A percentile compares a stretch with the other conserved stretches of the same genome.
Conservation (phyloP, 2,797 vertebrate species). For the Phalloptychus januarius region DNA sequence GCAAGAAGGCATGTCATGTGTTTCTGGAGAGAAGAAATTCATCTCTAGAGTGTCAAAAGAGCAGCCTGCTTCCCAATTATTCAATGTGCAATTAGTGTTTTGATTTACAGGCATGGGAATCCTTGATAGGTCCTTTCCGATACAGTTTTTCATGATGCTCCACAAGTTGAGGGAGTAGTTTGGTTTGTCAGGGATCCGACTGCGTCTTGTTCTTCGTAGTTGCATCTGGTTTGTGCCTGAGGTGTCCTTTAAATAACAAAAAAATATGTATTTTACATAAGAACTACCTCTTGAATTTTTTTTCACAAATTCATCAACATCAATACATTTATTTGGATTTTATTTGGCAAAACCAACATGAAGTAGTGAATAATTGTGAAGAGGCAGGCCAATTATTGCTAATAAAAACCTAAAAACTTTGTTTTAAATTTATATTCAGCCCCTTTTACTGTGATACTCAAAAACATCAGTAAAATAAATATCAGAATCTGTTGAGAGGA, state of each 20-base stretch:
- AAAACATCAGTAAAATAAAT: neutral
- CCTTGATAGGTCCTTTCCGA: constrained; percentile 94
- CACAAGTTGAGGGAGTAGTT: constrained; percentile 96
- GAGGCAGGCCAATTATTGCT: neutral
- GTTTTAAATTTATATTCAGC: neutral
- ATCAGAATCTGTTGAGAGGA: neutral
- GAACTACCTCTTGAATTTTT: neutral
- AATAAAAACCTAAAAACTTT: neutral
- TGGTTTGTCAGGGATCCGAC: constrained; percentile 92
- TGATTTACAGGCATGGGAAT: constrained; percentile 92
- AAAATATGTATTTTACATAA: neutral
- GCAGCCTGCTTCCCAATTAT: neutral
- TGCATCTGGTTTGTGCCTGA: constrained; percentile 70
- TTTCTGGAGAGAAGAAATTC: neutral
- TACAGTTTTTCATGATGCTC: constrained; percentile 99
- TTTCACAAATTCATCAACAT: neutral
- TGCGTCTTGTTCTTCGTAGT: constrained; percentile 81
- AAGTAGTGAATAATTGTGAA: neutral
- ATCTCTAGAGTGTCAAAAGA: neutral
- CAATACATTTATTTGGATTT: neutral
- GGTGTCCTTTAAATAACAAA: constrained; percentile 58
- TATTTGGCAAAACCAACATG: neutral
- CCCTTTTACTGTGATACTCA: neutral
- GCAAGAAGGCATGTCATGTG: neutral
- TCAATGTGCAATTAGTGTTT: neutral